Conservation (phyloP, 2,113 vertebrate genomes). For the Vulpes ferrilata region DNA sequence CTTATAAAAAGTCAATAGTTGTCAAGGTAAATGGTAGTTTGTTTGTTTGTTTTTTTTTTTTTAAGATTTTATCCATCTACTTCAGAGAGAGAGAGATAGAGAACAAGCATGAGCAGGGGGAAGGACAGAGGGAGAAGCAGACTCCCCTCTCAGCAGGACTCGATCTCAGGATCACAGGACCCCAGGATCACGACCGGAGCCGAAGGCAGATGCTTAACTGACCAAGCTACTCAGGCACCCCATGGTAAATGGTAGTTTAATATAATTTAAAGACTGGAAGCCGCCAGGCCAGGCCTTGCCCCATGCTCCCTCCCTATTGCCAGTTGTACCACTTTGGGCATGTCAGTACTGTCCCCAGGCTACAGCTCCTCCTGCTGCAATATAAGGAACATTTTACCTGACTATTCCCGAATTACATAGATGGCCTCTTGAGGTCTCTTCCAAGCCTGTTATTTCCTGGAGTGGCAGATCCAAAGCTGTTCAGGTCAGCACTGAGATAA, state of each 20-base stretch:
- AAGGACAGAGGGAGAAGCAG: no score
- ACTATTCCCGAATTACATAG: not conserved
- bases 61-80: no score
- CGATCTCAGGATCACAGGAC: no score
- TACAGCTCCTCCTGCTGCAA: not conserved
- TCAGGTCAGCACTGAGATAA: not conserved
- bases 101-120: no score
- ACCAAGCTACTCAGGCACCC: no score
- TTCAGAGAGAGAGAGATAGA: no score
- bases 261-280: not conserved
- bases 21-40: not conserved
- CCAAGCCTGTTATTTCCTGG: not conserved
- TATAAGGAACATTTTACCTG: not conserved
- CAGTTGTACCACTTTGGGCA: not conserved
- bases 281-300: not conserved
- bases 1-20: not conserved
- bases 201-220: no score
- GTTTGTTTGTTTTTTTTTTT: no score
- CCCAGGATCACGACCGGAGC: no score
- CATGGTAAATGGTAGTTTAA: not conserved
- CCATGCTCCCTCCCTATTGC: fast-evolving
- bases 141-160: no score
- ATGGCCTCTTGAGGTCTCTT: not conserved
- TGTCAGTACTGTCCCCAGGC: not conserved
- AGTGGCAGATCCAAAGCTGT: not conserved